These are phyloP conservation scores for Germaria angustata DNA, from an alignment of 2,888 invertebrate genomes.

Conservation along the genomic window DNA sequence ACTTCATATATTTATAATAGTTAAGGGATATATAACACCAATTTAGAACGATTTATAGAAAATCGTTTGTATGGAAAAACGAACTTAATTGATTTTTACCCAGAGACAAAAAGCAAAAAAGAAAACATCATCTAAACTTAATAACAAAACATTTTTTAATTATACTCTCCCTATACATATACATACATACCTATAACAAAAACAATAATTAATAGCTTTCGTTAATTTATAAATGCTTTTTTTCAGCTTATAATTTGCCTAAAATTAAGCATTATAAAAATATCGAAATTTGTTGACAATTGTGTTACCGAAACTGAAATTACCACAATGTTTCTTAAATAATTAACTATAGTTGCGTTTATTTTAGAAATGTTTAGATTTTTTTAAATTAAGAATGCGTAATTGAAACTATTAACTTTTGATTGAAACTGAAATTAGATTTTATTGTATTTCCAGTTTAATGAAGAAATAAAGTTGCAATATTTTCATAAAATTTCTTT, in stretches of 20 bases:
- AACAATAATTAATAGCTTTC: neutral
- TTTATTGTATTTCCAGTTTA: too few relatives aligned
- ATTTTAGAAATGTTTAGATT: too few relatives aligned
- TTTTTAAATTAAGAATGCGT: too few relatives aligned
- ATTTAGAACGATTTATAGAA: constrained; percentile 57
- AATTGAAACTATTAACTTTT: too few relatives aligned
- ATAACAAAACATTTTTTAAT: constrained; percentile 18
- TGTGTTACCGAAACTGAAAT: too few relatives aligned
- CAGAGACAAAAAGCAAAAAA: neutral
- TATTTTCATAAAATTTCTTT: too few relatives aligned
- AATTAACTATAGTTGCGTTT: too few relatives aligned
- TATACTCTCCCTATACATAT: neutral
- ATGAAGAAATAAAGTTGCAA: too few relatives aligned
- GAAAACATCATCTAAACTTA: constrained; percentile 8
- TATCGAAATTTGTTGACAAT: neutral
- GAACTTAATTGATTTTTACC: constrained; percentile 29
- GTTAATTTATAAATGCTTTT: neutral
- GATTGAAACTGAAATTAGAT: too few relatives aligned
- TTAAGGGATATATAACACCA: constrained; percentile 59
- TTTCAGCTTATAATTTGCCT: neutral
- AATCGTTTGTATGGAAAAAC: constrained; percentile 35
- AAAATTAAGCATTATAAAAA: neutral
- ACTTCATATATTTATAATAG: constrained; percentile 26
- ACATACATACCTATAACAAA: constrained; percentile 5
- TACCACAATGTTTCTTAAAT: too few relatives aligned